These are phyloP conservation scores for Triops cancriformis DNA, from an alignment of 1,140 invertebrate genomes.

Conservation along the genomic window DNA sequence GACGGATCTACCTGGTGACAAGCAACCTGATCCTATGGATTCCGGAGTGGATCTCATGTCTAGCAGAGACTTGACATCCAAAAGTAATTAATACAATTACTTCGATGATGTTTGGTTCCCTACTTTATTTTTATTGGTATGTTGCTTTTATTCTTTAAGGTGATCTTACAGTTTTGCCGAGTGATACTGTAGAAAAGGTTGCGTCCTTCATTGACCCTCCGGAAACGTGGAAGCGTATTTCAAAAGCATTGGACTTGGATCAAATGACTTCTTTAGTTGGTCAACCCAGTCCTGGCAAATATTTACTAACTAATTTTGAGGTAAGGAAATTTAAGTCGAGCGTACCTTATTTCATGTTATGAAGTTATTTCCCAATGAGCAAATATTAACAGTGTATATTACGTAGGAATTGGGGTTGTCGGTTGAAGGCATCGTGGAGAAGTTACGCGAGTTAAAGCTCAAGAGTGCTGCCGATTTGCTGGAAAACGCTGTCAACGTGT, in stretches of 20 bases:
- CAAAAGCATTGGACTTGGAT: not conserved
- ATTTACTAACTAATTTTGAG: constrained; percentile 21
- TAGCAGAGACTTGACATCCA: constrained; percentile 23
- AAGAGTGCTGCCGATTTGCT: not conserved
- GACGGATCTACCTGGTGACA: not conserved
- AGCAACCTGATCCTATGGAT: constrained; percentile 2
- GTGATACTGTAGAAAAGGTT: not conserved
- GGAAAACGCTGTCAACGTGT: not conserved
- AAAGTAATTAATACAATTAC: no score
- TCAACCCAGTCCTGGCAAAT: constrained; percentile 20
- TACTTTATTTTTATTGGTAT: no score
- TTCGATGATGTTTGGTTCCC: no score
- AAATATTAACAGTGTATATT: not conserved
- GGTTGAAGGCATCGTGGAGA: not conserved
- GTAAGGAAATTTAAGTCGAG: not conserved
- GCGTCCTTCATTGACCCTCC: constrained; percentile 13
- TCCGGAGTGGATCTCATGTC: constrained; percentile 25
- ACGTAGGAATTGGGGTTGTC: not conserved
- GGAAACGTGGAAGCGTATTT: constrained; percentile 7
- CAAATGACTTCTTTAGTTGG: constrained; percentile 2
- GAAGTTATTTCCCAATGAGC: not conserved
- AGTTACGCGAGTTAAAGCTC: not conserved
- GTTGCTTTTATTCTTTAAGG: no score
- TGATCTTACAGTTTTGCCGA: not conserved
- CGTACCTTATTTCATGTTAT: not conserved